Base-by-base conservation (phyloP, 1,140 invertebrate species). In the Macrostomum lignano region DNA sequence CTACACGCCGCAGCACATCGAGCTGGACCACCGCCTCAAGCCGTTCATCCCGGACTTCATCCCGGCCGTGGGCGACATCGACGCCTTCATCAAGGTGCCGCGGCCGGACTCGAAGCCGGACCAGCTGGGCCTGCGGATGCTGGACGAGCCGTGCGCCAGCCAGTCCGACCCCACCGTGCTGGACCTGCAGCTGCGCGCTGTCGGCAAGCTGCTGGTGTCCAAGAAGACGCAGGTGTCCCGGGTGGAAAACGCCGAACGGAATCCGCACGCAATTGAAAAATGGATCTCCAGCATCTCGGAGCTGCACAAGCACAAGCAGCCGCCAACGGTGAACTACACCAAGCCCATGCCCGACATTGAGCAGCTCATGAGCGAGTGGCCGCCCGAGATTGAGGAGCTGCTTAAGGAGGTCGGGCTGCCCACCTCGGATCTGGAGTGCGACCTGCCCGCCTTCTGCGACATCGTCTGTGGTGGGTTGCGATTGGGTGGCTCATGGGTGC, bases 41-140 rank as follows among this genome's bases (percentile, higher is more conserved):
- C 81, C 86, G 1, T 96, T 93, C 49, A 71, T 93, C 33, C 82
- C 84, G 0, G 82, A 94, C 46, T 94, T 73, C 53, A 79, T 94
- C 43, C 86, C 88, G 14, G 76, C 82, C 6, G 82, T 96, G 19
- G 88, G 88, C 0, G 86, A 96, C 52, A 82, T 88, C 44, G 86
- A 96, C 58, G 81, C 82, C 4, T 93, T 96, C 53, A 67, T 96
- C 17, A 94, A 93, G 62, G 62, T 91, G 2, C 62, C 68, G 13
- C 64, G 74, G 14, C 79, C 79, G 1, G 73, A 82, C 42, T 64
- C 61, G 4, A 50, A 70, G 26, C 59, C 65, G 5, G 68, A 73
- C 23, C 65, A 66, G 31, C 42, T 79, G 30, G 88, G 88, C 3
- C 49, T 96, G 19, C 67, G 65, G 2, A 70, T 86, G 1, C 52